Evolutionary conservation across 2,113 vertebrate species (phyloP), one percentile per base, ranked within the genome.

Genomic region (Cephalopholis sonnerati): DNA sequence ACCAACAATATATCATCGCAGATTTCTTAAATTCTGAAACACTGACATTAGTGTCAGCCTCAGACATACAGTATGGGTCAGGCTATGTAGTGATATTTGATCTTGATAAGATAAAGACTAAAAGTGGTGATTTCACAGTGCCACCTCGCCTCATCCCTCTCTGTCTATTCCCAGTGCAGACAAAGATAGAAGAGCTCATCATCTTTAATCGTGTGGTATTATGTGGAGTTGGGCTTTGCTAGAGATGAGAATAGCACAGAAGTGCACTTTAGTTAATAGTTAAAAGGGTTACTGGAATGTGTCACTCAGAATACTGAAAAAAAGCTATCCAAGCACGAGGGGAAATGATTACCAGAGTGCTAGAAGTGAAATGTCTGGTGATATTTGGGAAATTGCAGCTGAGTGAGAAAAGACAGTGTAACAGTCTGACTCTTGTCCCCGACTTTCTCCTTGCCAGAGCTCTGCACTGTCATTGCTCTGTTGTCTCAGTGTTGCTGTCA

Each of bases 231-330:
- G 36, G 69, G 48, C 39, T 79, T 80, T 65, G 44, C 61, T 48
- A 7, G 27, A 82, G 61, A 69, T 59, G 78, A 82, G 75, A 87
- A 78, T 83, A 74, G 39, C 74, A 53, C 79, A 54, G 20, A 70
- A 76, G 84, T 84, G 66, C 78, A 81, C 82, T 89, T 79, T 71
- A 71, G 75, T 78, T 82, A 77, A 84, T 85, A 78, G 61, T 83
- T 83, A 53, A 79, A 87, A 72, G 39, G 41, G 25, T 83, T 73
- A 71, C 36, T 75, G 59, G 46, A 85, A 82, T 54, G 39, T 82
- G 50, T 79, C 50, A 8, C 27, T 80, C 8, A 17, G 77, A 71
- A 51, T 59, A 29, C 12, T 51, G n/a, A 2, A 25, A 44, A 75
- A 67, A 16, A 12, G 18, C 44, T 65, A 41, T 53, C 51, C 8